Evolutionary conservation across 2,888 invertebrate species (phyloP), one percentile per base, ranked within the genome.

Genomic region (Stictocephala bisonia): DNA sequence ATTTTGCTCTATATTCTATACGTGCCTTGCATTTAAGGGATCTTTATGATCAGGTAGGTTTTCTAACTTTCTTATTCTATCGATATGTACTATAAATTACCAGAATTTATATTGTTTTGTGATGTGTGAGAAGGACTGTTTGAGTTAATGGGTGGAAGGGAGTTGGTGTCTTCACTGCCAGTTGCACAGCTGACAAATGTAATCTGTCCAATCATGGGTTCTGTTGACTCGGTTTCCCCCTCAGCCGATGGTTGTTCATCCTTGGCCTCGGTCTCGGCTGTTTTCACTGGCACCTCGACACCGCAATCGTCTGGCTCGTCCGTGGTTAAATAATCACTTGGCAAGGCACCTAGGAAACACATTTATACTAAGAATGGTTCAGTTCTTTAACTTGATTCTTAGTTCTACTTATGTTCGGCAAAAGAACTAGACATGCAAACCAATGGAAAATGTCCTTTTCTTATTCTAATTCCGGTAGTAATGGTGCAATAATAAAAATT

Each of bases 271-370:
- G 35, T 18, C 1, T 70, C 50, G 4, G 29, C 73, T 11, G 74
- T 24, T 20, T 73, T 18, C 13, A 73, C 35, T 48, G 69, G 75
- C 6, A 74, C 66, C n/a, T 71, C 72, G 15, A 66, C 56, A 76
- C 75, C 35, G 83, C 80, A 44, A n/a, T 50, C 66, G 15, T 64
- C 70, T 27, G 66, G 48, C 48, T 85, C 85, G 56, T 86, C 86
- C 72, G 84, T 84, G 7, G 84, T 82, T 1, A 83, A 82, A 78
- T 87, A 87, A 81, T 88, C 88, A 67, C 84, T 84, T 79, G 87
- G 86, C 77, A 84, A 85, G 13, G 87, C 86, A 75, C 88, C 88
- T 87, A n/a, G n/a, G n/a, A n/a, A n/a, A n/a, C n/a, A n/a, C n/a
- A n/a, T n/a, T n/a, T n/a, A n/a, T n/a, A n/a, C n/a, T n/a, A n/a